phyloP scores from a whole-genome alignment of 2,797 vertebrate genomes.

The Carapus acus region DNA sequence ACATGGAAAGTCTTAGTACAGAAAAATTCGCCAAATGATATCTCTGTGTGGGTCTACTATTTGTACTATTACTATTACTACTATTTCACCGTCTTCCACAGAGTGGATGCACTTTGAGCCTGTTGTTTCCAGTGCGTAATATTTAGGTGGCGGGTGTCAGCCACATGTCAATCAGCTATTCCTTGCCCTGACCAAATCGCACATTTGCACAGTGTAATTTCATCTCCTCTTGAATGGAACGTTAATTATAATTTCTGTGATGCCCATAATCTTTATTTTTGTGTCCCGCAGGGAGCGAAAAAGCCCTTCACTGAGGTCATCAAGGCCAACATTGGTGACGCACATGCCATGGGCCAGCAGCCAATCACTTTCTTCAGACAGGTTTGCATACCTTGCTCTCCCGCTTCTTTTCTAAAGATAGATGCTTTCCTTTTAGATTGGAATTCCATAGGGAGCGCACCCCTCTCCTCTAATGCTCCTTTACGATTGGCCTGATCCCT shows the following conservation, averaged over 20 bases:
- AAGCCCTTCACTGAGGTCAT: slow-evolving; percentile 88
- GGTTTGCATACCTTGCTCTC: slow-evolving; percentile 61
- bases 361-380: slow-evolving; percentile 91
- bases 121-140: slow-evolving; percentile 16
- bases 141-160: not conserved
- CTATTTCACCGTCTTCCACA: not conserved
- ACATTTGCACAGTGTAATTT: too few species aligned
- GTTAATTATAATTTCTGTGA: too few species aligned
- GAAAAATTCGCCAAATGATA: too few species aligned
- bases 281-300: slow-evolving; percentile 76
- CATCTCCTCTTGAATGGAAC: too few species aligned
- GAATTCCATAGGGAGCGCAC: slow-evolving; percentile 6
- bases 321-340: slow-evolving; percentile 87
- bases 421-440: slow-evolving; percentile 1
- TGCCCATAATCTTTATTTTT: slow-evolving; percentile 6
- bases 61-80: too few species aligned
- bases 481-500: too few species aligned
- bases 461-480: not conserved
- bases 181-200: too few species aligned
- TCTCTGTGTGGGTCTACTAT: too few species aligned
- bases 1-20: too few species aligned
- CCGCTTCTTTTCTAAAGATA: slow-evolving; percentile 36
- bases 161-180: too few species aligned
- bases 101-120: slow-evolving; percentile 22
- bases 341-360: slow-evolving; percentile 89